Evolutionary conservation across 2,797 vertebrate genomes (phyloP).

Genomic region (Gephyroberyx darwinii): DNA sequence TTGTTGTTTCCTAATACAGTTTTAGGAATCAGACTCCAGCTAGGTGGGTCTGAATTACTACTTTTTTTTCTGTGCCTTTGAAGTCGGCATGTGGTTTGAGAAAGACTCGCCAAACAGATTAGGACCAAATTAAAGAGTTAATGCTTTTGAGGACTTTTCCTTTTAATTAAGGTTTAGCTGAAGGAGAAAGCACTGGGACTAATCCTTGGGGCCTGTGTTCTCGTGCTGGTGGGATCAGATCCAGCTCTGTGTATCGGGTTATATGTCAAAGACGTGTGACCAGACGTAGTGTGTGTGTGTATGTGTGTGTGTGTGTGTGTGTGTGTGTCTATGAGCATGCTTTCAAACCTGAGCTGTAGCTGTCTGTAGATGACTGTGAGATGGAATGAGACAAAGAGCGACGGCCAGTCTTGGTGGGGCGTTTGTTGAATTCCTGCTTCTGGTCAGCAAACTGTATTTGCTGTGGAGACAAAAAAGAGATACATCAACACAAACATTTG

Average conservation of each 20-base stretch:
- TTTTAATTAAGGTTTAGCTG: slow-evolving; percentile 55
- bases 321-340: slow-evolving; percentile 9
- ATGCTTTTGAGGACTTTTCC: slow-evolving; percentile 49
- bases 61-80: slow-evolving; percentile 47
- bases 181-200: slow-evolving; percentile 27
- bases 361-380: slow-evolving; percentile 91
- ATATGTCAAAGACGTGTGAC: slow-evolving; percentile 52
- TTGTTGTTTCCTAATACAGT: slow-evolving; percentile 20
- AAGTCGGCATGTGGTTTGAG: slow-evolving; percentile 49
- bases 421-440: slow-evolving; percentile 92
- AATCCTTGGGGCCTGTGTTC: slow-evolving; percentile 49
- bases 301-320: slow-evolving; percentile 16
- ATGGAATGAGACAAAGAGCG: slow-evolving; percentile 88
- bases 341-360: slow-evolving; percentile 88
- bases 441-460: slow-evolving; percentile 91
- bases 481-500: slow-evolving; percentile 2
- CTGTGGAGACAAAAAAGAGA: slow-evolving; percentile 48
- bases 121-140: slow-evolving; percentile 51
- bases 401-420: slow-evolving; percentile 84
- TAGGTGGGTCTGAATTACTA: not conserved
- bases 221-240: slow-evolving; percentile 42
- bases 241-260: slow-evolving; percentile 16
- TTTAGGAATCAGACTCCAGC: slow-evolving; percentile 14
- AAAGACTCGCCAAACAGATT: slow-evolving; percentile 54
- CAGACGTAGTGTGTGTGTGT: slow-evolving; percentile 18